Percentiles rank a stretch among this genome's conserved stretches.
Conservation (phyloP, 2,888 invertebrate genomes). For the Monoplex corrugatus region DNA sequence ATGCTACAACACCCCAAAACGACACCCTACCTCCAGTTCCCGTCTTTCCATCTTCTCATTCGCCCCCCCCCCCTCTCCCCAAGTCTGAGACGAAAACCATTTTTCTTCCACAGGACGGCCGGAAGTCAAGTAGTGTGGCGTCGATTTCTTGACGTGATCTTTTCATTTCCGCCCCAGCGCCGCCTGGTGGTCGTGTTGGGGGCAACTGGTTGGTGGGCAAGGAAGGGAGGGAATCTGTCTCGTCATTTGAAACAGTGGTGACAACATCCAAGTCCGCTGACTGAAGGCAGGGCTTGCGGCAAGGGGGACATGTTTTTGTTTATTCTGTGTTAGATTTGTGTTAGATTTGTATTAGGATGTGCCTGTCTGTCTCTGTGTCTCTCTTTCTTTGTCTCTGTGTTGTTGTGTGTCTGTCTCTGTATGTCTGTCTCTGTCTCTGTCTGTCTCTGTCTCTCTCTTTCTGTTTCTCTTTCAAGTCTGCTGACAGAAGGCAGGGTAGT, state of each 20-base stretch:
- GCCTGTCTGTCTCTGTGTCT: not conserved
- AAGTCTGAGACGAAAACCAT: too few species aligned
- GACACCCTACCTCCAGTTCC: too few species aligned
- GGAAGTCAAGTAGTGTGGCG: not conserved
- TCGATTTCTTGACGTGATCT: slow-evolving; percentile 38
- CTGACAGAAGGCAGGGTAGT: too few species aligned
- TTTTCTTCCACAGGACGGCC: not conserved
- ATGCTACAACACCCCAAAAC: too few species aligned
- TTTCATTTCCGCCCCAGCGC: slow-evolving; percentile 41
- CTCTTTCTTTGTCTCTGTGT: not conserved
- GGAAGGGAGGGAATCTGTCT: slow-evolving; percentile 21
- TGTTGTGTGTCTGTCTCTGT: not conserved
- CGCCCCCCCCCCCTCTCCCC: not conserved
- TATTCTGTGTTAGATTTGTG: too few species aligned
- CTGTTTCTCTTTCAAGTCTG: too few species aligned
- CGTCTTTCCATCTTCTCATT: too few species aligned
- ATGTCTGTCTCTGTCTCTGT: not conserved
- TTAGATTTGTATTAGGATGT: too few species aligned
- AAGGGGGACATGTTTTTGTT: too few species aligned
- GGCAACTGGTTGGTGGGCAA: slow-evolving; percentile 13
- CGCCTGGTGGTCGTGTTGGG: slow-evolving; percentile 25
- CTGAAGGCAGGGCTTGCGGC: too few species aligned
- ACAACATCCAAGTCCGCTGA: too few species aligned
- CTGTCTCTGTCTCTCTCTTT: slow-evolving; percentile 27
- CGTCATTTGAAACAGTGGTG: too few species aligned